phyloP scores from a whole-genome alignment of 1,140 invertebrate species.

The Cydia amplana region DNA sequence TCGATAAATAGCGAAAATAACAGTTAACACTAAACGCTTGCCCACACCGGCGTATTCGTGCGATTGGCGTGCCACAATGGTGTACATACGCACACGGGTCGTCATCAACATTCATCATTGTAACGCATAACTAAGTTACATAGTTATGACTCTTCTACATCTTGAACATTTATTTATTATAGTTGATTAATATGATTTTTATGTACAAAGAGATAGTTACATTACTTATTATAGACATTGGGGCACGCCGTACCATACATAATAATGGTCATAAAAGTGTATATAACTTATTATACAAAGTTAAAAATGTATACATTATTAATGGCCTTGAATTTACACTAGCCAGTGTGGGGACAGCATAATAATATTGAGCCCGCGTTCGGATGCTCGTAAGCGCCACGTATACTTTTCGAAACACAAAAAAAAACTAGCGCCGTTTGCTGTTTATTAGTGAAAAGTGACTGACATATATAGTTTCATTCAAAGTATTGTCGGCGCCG shows the following conservation, averaged over 20 bases:
- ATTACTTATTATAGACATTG: background rate
- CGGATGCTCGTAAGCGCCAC: background rate
- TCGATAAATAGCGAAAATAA: slow-evolving; percentile 26
- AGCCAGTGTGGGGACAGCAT: slow-evolving; percentile 2
- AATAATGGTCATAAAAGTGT: background rate
- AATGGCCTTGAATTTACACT: background rate
- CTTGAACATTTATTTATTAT: background rate
- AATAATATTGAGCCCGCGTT: slow-evolving; percentile 16
- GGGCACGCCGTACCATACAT: background rate
- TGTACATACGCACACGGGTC: background rate
- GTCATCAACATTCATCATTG: background rate
- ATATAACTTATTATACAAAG: background rate
- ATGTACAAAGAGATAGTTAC: background rate
- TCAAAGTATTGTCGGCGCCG: background rate
- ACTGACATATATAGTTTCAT: background rate
- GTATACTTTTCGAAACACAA: background rate
- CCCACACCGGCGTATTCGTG: background rate
- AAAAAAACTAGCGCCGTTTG: background rate
- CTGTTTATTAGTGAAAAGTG: background rate
- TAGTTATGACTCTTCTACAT: background rate
- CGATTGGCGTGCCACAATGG: background rate
- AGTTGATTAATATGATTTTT: background rate
- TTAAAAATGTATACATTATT: background rate
- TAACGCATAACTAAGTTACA: background rate
- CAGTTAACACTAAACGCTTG: slow-evolving; percentile 10